A percentile compares a stretch with the other conserved stretches of the same genome.
Evolutionary conservation across 2,888 invertebrate genomes (phyloP).

Genomic region (Heliothis peltigera): DNA sequence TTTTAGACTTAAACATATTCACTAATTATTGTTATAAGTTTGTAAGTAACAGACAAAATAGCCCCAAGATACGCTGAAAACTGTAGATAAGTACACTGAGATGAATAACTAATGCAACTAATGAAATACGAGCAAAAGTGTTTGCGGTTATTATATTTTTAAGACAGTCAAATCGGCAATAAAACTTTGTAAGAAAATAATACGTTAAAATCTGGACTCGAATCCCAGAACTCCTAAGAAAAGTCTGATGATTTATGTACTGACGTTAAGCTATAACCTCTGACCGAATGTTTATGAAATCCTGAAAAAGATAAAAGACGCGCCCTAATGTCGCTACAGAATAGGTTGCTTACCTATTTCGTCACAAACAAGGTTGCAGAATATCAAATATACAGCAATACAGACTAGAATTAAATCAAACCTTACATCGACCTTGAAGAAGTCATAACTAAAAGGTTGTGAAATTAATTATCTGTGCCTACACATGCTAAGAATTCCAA

Average conservation of each 20-base stretch:
- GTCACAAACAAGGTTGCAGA: neutral
- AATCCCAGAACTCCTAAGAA: neutral
- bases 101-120: no score
- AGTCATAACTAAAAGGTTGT: neutral
- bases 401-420: neutral
- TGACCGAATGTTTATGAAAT: neutral
- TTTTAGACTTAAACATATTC: no score
- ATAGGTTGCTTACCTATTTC: slow-evolving; percentile 1
- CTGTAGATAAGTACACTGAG: no score
- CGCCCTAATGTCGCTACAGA: neutral
- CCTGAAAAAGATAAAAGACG: neutral
- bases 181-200: no score
- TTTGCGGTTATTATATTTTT: no score
- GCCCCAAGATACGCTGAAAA: no score
- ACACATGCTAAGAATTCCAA: neutral
- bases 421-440: neutral
- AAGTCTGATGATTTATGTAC: no score
- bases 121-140: no score
- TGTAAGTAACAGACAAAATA: no score
- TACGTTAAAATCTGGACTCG: neutral
- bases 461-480: neutral
- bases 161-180: no score
- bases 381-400: neutral
- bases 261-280: neutral
- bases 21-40: no score